Conservation (phyloP, 1,140 invertebrate genomes). For the Zaprionus davidi region DNA sequence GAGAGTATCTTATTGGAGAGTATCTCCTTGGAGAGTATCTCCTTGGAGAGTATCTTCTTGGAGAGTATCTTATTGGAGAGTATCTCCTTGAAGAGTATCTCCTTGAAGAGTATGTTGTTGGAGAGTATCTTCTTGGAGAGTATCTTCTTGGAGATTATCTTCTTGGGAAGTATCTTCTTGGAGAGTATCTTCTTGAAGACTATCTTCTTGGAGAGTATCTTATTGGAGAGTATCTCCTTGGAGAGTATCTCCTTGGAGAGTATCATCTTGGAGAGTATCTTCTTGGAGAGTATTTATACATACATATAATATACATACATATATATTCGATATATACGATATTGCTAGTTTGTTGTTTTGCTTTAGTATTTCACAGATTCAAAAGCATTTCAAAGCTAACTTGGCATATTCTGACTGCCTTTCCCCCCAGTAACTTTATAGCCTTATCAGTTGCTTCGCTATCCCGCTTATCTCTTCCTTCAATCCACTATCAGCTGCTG, state of each 20-base stretch:
- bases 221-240: neutral
- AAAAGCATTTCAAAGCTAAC: no score
- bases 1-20: neutral
- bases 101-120: neutral
- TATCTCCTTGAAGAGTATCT: no score
- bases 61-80: neutral
- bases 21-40: neutral
- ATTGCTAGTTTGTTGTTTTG: no score
- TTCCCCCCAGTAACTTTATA: neutral
- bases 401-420: neutral
- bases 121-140: neutral
- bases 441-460: neutral
- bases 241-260: neutral
- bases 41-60: neutral
- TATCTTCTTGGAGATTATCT: neutral
- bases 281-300: no score
- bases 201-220: neutral
- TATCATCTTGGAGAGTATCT: neutral
- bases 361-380: no score
- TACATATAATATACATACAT: no score
- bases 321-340: no score
- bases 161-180: neutral
- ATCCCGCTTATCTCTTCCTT: neutral
- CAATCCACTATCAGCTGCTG: neutral
- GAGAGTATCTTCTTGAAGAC: neutral